Evolutionary conservation across 2,113 vertebrate genomes (phyloP).

Genomic region (Lampris incognitus): DNA sequence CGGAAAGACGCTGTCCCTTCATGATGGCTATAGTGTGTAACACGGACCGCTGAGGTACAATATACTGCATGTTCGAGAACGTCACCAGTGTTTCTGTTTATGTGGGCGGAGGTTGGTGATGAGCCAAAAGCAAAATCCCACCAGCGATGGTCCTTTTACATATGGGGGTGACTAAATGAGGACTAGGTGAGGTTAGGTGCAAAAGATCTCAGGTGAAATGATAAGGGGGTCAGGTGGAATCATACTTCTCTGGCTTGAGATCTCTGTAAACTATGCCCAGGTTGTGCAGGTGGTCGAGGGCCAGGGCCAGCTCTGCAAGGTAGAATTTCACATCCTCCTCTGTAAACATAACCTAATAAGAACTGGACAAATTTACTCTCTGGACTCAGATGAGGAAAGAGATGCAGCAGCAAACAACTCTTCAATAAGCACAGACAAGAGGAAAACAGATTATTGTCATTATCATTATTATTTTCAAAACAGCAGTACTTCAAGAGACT

Average conservation of each 20-base stretch:
- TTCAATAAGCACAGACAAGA: conserved; percentile 52
- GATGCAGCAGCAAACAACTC: conserved; percentile 64
- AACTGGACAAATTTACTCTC: conserved; percentile 97
- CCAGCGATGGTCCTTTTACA: not conserved
- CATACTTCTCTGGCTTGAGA: conserved; percentile 99
- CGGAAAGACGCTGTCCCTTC: not conserved
- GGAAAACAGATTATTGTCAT: conserved; percentile 55
- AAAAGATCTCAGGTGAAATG: not conserved
- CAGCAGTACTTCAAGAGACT: conserved; percentile 60
- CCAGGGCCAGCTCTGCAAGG: conserved; percentile 98
- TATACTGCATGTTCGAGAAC: not conserved
- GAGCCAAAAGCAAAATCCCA: not conserved
- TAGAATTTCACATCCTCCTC: conserved; percentile 99
- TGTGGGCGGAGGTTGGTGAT: not conserved
- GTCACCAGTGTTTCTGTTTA: not conserved
- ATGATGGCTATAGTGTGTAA: not conserved
- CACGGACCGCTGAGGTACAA: not conserved
- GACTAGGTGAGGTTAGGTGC: not conserved
- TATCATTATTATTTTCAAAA: conserved; percentile 55
- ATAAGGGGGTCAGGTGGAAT: not conserved
- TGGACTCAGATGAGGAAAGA: conserved; percentile 79
- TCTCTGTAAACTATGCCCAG: conserved; percentile 99
- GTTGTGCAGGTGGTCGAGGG: conserved; percentile 98
- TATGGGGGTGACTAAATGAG: not conserved
- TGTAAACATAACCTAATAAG: conserved; percentile 99